Conservation (phyloP, 2,797 vertebrate species). For the Hydrophis major region DNA sequence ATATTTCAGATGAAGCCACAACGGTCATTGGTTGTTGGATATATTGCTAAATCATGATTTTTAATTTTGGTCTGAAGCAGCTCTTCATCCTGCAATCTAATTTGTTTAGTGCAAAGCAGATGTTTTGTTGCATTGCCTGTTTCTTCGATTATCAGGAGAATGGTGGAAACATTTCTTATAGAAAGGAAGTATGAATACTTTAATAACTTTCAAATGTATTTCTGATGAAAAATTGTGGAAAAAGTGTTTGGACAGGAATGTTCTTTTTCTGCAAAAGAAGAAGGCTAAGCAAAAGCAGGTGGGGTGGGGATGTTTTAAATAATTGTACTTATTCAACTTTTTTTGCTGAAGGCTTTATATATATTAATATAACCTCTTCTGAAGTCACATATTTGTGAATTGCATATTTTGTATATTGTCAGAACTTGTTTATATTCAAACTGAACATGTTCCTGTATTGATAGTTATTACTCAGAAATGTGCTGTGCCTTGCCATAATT, state of each 20-base stretch:
- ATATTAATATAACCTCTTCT: neutral
- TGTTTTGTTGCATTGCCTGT: neutral
- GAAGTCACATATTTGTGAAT: neutral
- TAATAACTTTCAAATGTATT: neutral
- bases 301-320: neutral
- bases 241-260: neutral
- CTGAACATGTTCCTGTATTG: neutral
- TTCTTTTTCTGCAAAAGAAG: neutral
- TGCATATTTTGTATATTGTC: neutral
- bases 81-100: neutral
- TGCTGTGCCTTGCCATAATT: neutral
- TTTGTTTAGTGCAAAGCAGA: neutral
- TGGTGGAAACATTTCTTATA: neutral
- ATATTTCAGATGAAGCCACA: neutral
- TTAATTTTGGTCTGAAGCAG: neutral
- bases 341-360: constrained; percentile 5
- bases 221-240: neutral
- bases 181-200: neutral
- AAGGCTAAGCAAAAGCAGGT: neutral
- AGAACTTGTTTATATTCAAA: constrained; percentile 14
- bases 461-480: neutral
- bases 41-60: neutral
- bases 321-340: neutral
- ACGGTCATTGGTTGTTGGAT: neutral
- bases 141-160: neutral